Conservation (phyloP, 2,113 vertebrate genomes). For the Gobiocypris rarus region DNA sequence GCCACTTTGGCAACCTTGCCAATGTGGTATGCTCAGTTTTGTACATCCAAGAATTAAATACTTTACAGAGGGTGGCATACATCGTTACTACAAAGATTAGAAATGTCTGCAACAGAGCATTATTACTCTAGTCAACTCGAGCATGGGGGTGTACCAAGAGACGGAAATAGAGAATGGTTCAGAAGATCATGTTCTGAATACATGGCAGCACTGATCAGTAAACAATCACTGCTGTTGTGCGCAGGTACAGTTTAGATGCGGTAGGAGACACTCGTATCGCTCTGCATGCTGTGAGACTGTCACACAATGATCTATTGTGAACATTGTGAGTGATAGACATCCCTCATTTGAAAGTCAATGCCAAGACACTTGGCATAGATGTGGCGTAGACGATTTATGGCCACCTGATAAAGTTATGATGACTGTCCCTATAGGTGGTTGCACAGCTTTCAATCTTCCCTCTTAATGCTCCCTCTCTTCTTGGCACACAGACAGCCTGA, state of each 20-base stretch:
- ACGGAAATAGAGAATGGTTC: background rate
- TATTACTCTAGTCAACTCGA: background rate
- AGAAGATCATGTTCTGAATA: conserved; percentile 1
- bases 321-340: conserved; percentile 66
- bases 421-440: conserved; percentile 53
- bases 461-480: background rate
- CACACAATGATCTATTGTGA: conserved; percentile 68
- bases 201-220: background rate
- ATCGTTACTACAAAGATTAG: background rate
- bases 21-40: background rate
- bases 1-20: background rate
- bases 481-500: conserved; percentile 8
- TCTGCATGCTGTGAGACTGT: conserved; percentile 58
- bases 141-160: background rate
- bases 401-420: conserved; percentile 64
- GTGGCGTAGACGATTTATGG: conserved; percentile 66
- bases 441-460: conserved; percentile 53
- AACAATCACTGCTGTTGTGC: background rate
- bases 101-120: background rate
- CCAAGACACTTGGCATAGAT: conserved; percentile 60
- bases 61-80: background rate
- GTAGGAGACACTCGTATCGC: background rate
- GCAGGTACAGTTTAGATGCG: conserved; percentile 16
- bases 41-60: background rate
- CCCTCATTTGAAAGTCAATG: conserved; percentile 78